Evolutionary conservation across 2,113 vertebrate species (phyloP).

Genomic region (Pangasianodon gigas): DNA sequence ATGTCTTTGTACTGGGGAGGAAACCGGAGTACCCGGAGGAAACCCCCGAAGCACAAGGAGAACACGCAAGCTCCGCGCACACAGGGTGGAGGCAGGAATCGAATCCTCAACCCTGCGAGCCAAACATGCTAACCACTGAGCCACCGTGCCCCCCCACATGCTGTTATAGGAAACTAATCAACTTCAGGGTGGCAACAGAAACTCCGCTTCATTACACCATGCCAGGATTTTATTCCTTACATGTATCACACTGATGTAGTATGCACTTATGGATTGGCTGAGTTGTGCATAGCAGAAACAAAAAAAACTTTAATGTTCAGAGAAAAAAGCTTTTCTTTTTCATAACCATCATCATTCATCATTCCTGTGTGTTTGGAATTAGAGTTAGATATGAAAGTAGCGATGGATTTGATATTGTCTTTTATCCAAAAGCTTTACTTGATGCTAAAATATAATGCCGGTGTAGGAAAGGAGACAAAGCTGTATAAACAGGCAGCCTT

Average conservation of each 20-base stretch:
- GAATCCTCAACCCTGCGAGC: too few relatives aligned
- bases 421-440: conserved; percentile 20
- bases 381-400: neutral
- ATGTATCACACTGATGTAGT: neutral
- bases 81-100: too few relatives aligned
- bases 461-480: conserved; percentile 31
- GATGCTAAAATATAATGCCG: conserved; percentile 46
- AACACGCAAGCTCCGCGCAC: too few relatives aligned
- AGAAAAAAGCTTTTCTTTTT: neutral
- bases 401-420: neutral
- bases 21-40: too few relatives aligned
- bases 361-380: neutral
- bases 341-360: conserved; percentile 6
- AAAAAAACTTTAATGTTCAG: neutral
- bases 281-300: neutral
- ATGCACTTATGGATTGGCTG: neutral
- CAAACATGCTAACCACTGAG: too few relatives aligned
- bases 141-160: neutral
- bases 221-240: neutral
- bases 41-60: too few relatives aligned
- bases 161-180: neutral
- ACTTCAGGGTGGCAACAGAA: neutral
- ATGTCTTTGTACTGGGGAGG: too few relatives aligned
- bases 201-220: neutral
- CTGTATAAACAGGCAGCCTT: conserved; percentile 46